These are phyloP conservation scores for Nycticryphes semicollaris DNA, from an alignment of 2,113 vertebrate genomes.

Conservation along the genomic window DNA sequence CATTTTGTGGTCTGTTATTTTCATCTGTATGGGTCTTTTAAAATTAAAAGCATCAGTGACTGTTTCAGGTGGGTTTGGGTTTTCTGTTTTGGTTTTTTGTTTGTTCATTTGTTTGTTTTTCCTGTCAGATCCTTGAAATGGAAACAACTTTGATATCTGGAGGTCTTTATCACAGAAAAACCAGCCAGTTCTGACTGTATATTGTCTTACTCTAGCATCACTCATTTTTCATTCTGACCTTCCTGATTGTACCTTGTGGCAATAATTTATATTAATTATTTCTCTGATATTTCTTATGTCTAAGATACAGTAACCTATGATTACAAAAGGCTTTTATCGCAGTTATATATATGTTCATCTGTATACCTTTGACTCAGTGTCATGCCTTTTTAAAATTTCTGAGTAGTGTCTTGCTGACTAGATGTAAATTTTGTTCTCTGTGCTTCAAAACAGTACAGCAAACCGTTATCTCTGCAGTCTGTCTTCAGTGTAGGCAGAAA, in stretches of 20 bases:
- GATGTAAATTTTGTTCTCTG: background rate
- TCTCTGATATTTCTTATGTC: background rate
- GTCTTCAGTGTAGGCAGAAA: background rate
- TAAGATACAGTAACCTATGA: background rate
- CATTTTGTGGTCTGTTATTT: background rate
- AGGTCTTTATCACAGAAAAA: background rate
- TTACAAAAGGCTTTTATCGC: background rate
- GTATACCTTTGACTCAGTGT: background rate
- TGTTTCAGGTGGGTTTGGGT: background rate
- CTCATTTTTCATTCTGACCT: background rate
- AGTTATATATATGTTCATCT: background rate
- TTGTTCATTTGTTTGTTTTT: background rate
- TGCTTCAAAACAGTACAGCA: background rate
- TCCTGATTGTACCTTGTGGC: background rate
- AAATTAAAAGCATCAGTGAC: background rate
- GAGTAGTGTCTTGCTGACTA: background rate
- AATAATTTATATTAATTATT: background rate
- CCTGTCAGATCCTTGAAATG: background rate
- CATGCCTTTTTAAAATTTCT: background rate
- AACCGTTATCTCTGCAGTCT: background rate
- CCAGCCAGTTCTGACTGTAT: background rate
- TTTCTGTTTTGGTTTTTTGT: background rate
- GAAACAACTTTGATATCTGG: background rate
- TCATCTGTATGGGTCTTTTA: background rate
- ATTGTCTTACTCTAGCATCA: background rate